Base-by-base conservation (phyloP, 2,113 vertebrate genomes). In the Poecile atricapillus region DNA sequence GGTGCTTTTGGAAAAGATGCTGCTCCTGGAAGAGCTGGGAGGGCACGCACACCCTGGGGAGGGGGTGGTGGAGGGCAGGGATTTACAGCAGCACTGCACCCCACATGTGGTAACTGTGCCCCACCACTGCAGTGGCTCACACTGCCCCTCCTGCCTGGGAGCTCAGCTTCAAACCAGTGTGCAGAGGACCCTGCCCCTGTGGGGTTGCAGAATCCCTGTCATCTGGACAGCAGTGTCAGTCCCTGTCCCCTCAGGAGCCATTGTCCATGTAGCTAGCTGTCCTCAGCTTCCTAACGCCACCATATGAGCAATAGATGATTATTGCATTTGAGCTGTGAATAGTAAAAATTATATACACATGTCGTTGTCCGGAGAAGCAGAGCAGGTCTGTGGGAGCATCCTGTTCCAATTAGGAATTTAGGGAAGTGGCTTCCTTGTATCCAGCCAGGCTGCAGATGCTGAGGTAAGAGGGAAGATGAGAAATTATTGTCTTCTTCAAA, bases 51-150 rank as follows among this genome's bases (percentile, higher is more conserved):
- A 49, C 5, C 22, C n/a, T 1, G 0, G 31, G 18, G 5, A 44
- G 5, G 1, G 24, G 23, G 35, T 0, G 0, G 15, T 8, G 18
- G 35, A 73, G 33, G 13, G 46, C 73, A 77, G 41, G 16, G 55
- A 81, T 78, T 64, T 0, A 0, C 84, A 80, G 84, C 0, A 1
- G 41, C 0, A 6, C 49, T 11, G 25, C 0, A 3, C 27, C 18
- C 37, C 25, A 22, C 6, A 2, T 21, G 46, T 3, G 13, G 47
- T 63, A 76, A 25, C 44, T 53, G 53, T 31, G 25, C 20, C 56
- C 31, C 9, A 22, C 30, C 23, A 15, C 30, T 7, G 2, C 0
- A 0, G 35, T 33, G 37, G 30, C 49, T 73, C 5, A 2, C 3
- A 7, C 27, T 80, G 52, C 18, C 30, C 53, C 23, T 52, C 39